Percentiles rank a stretch among this genome's conserved stretches.
Conservation (phyloP, 1,140 invertebrate genomes). For the Xylocopa sonorina region DNA sequence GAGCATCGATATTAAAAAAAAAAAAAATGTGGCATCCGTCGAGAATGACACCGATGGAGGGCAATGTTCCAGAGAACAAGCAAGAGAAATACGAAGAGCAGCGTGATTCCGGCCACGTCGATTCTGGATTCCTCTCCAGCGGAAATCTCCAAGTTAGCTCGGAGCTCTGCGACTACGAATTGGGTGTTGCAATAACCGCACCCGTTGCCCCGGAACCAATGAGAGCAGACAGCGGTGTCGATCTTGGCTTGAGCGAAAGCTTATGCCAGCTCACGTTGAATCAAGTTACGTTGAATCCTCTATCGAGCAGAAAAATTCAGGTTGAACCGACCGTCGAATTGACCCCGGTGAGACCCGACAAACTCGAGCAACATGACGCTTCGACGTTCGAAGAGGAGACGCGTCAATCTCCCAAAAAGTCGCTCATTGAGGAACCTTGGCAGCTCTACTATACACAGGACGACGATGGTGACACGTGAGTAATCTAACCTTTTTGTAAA, state of each 20-base stretch:
- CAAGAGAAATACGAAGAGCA: conserved; percentile 29
- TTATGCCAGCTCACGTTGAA: conserved; percentile 82
- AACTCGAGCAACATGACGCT: neutral
- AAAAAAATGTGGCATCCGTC: conserved; percentile 68
- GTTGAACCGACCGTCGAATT: conserved; percentile 57
- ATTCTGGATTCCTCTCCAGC: conserved; percentile 84
- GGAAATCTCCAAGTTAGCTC: conserved; percentile 80
- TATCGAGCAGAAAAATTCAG: conserved; percentile 59
- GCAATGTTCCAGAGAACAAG: conserved; percentile 61
- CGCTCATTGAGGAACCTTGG: conserved; percentile 76
- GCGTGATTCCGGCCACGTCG: conserved; percentile 61
- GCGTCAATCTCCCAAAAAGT: conserved; percentile 35
- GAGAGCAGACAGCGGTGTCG: conserved; percentile 82
- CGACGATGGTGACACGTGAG: conserved; percentile 89
- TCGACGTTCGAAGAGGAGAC: neutral
- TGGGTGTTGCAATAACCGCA: conserved; percentile 12
- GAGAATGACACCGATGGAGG: conserved; percentile 45
- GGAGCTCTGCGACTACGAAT: conserved; percentile 63
- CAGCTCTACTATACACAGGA: conserved; percentile 85
- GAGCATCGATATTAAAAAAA: conserved; percentile 34
- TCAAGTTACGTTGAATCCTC: conserved; percentile 61
- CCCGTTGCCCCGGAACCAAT: conserved; percentile 70
- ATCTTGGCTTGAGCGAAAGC: conserved; percentile 81
- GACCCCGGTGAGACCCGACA: conserved; percentile 37
- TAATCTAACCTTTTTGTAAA: conserved; percentile 58